Evolutionary conservation across 2,888 invertebrate genomes (phyloP).

Genomic region (Clunio marinus): DNA sequence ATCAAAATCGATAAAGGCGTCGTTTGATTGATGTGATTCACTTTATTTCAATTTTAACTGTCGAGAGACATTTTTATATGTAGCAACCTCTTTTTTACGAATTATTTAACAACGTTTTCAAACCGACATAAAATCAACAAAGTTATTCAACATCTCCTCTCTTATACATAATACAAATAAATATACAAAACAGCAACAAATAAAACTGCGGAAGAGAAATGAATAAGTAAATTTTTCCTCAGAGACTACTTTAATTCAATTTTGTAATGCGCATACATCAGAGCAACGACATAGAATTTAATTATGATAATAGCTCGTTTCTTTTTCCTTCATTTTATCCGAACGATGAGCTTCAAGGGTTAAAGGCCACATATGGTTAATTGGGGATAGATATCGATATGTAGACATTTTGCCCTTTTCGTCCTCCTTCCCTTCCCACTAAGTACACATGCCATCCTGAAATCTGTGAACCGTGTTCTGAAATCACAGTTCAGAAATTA

Average conservation of each 20-base stretch:
- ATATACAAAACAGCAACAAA: not conserved
- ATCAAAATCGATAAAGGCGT: no score
- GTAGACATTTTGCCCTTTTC: not conserved
- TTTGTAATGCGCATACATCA: not conserved
- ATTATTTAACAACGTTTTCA: not conserved
- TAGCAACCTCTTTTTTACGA: not conserved
- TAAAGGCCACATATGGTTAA: constrained; percentile 30
- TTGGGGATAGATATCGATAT: not conserved
- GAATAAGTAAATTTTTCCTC: constrained; percentile 9
- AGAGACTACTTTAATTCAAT: constrained; percentile 28
- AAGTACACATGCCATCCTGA: not conserved
- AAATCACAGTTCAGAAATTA: constrained; percentile 35
- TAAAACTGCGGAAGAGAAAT: not conserved
- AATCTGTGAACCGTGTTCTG: not conserved
- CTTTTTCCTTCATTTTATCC: not conserved
- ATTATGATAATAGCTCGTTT: constrained; percentile 11
- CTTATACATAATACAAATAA: not conserved
- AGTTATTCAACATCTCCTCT: not conserved
- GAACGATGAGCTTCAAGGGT: constrained; percentile 1
- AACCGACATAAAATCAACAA: not conserved
- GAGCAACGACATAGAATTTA: not conserved
- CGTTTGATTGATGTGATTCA: not conserved
- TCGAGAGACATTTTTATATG: not conserved
- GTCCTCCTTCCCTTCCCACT: not conserved
- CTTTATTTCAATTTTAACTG: constrained; percentile 13